Evolutionary conservation across 2,113 vertebrate species (phyloP).

Genomic region (Cettia cetti): DNA sequence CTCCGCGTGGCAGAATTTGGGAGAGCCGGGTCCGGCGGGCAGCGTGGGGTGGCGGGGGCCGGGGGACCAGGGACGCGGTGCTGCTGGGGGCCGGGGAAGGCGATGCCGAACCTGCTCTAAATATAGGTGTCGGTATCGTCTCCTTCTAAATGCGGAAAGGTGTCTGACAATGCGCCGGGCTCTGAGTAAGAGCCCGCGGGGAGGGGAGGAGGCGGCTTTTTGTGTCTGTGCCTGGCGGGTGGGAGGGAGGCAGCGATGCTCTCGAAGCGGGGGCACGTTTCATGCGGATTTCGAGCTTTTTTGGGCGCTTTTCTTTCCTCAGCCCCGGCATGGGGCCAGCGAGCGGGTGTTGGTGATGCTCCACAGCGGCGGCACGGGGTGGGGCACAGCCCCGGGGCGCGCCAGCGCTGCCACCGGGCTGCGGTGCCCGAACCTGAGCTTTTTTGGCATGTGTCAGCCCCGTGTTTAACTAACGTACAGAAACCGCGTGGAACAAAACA

Average conservation of each 20-base stretch:
- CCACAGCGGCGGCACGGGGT: background rate
- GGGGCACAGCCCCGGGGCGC: background rate
- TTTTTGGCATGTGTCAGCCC: constrained; percentile 1
- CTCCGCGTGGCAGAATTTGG: background rate
- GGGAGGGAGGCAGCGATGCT: background rate
- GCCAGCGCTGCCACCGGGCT: background rate
- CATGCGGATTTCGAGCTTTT: background rate
- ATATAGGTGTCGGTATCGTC: background rate
- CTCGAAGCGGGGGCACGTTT: background rate
- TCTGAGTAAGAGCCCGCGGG: constrained; percentile 41
- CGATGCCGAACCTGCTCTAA: background rate
- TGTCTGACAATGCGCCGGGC: constrained; percentile 36
- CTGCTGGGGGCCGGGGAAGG: background rate
- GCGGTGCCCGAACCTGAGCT: background rate
- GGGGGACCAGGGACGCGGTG: background rate
- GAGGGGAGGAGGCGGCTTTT: constrained; percentile 2
- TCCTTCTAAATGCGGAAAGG: constrained; percentile 43
- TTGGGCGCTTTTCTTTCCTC: background rate
- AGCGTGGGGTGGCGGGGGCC: accelerated
- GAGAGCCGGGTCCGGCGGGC: background rate
- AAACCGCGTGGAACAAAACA: background rate
- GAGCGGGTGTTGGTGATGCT: background rate
- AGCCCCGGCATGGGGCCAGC: background rate
- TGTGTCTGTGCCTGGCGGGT: background rate
- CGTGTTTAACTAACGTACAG: background rate